Base-by-base conservation (phyloP, 53 echinoderm and acorn worm species). In the Echinometra lucunter region DNA sequence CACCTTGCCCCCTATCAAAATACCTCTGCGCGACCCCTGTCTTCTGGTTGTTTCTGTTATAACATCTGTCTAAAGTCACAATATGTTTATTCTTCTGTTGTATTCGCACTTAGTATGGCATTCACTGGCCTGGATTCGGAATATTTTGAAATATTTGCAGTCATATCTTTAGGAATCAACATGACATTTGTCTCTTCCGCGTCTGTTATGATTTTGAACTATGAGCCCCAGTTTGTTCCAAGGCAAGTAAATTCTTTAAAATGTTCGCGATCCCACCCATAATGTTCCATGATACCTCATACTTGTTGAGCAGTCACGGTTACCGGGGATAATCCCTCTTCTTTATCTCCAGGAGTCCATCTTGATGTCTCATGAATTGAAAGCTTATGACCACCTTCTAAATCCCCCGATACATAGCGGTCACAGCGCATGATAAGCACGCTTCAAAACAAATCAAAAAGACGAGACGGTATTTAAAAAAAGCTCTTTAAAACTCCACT, bases 401-500 rank as follows among this genome's bases (percentile, higher is more conserved):
- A 83, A 85, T 85, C 53, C 85, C 85, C 19, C 47, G 40, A 85
- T 49, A 85, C 47, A 49, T 85, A 85, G 85, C 85, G 85, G 85
- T 85, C 47, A 85, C 85, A 49, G 45, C 13, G 8, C 34, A 85
- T 85, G 6, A 85, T 85, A 45, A 85, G 47, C 11, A 78, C 42
- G 78, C 42, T 35, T 85, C 85, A 49, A 47, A 28, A 28, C 85
- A 85, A 85, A 85, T 85, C 85, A 85, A n/a, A 85, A 49, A 85
- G 85, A 28, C 85, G 85, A 85, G 85, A 85, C 85, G n/a, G 12
- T 27, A 28, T 85, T 85, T n/a, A n/a, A n/a, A n/a, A 85, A 53
- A 49, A 15, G 45, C 53, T 44, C 42, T 1, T n/a, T 85, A 85
- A 85, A 85, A n/a, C 53, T 30, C 28, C 25, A n/a, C n/a, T n/a